Base-by-base conservation (phyloP, 2,797 vertebrate species). In the Ptychadena robeensis region DNA sequence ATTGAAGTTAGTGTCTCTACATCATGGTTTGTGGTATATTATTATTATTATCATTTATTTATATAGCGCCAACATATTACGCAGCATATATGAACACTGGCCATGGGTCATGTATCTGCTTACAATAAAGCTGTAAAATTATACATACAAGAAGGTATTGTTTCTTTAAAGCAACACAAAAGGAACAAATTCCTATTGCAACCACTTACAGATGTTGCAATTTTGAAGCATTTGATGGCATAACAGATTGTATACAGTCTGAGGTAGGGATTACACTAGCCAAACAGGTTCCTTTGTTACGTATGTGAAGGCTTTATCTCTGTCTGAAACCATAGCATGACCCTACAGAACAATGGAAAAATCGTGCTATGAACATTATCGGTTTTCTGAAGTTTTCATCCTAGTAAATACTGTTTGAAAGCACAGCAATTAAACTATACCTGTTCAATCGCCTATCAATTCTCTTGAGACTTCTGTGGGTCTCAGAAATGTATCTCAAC, bases 71-170 rank as follows among this genome's bases (percentile, higher is more conserved):
- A n/a, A n/a, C n/a, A n/a, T n/a, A n/a, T n/a, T n/a, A n/a, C n/a
- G n/a, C n/a, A n/a, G n/a, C n/a, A n/a, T n/a, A n/a, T n/a, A n/a
- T n/a, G n/a, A n/a, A n/a, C 71, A 22, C 27, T 74, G 38, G 37
- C 37, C 27, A 37, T 11, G n/a, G 81, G 71, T 77, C 57, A 57
- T 37, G 48, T 82, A 64, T 82, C 67, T 37, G n/a, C 22, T 71
- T 31, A 64, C 67, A 82, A 77, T 64, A 31, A 63, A 25, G 14
- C 2, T 22, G 73, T 71, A 71, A 77, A 65, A 64, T n/a, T 70
- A 78, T 77, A 69, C 37, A 44, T 71, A 38, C 25, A 9, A 70
- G 34, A 63, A 22, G 37, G 14, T 25, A 37, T 77, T 67, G 31
- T n/a, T 40, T 71, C 28, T 48, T 25, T 61, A 48, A 71, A 27